phyloP scores from a whole-genome alignment of 2,113 vertebrate species.

The Cinclus mexicanus region DNA sequence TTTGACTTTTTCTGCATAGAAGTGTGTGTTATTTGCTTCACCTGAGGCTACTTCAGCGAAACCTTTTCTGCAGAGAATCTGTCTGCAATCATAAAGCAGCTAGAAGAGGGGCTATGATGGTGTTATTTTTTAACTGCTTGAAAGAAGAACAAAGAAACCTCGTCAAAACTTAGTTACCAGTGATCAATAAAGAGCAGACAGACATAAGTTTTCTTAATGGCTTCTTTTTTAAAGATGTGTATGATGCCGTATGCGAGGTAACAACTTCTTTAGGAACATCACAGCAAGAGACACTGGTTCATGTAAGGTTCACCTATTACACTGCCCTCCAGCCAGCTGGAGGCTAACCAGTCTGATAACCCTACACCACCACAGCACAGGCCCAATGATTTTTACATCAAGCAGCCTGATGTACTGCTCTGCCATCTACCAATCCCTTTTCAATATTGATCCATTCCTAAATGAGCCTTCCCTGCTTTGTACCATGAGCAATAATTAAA shows the following conservation, averaged over 20 bases:
- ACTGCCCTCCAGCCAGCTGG: constrained; percentile 95
- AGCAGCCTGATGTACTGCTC: constrained; percentile 97
- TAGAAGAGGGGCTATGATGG: background rate
- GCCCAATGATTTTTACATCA: constrained; percentile 99
- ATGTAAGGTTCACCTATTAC: constrained; percentile 92
- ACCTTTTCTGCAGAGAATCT: background rate
- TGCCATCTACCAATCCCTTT: constrained; percentile 96
- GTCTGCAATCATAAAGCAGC: background rate
- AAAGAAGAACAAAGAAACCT: constrained; percentile 79
- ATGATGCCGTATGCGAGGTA: constrained; percentile 79
- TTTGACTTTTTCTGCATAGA: background rate
- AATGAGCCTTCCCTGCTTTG: constrained; percentile 99
- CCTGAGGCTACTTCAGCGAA: background rate
- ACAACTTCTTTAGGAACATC: constrained; percentile 74
- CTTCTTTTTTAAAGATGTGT: constrained; percentile 76
- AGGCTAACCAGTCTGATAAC: constrained; percentile 97
- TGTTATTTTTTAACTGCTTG: constrained; percentile 19
- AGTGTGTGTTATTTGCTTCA: background rate
- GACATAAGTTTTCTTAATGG: constrained; percentile 74
- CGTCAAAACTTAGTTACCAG: constrained; percentile 76
- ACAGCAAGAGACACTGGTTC: constrained; percentile 89
- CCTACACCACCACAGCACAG: constrained; percentile 87
- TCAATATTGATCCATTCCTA: constrained; percentile 95
- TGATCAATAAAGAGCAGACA: constrained; percentile 84
- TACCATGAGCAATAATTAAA: constrained; percentile 99